Evolutionary conservation across 2,113 vertebrate genomes (phyloP).

Genomic region (Pithys albifrons): DNA sequence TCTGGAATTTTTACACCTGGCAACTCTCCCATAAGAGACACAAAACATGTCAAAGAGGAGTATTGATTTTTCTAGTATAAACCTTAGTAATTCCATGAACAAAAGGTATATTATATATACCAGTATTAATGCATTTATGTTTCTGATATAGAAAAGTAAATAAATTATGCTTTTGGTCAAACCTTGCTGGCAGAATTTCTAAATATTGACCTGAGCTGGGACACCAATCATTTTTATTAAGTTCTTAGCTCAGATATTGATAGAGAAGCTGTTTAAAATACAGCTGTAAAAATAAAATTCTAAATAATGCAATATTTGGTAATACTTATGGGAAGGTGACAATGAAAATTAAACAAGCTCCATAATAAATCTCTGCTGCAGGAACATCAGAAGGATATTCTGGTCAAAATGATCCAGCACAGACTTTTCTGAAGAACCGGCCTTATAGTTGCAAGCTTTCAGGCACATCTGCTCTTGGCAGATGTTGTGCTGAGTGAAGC

Average conservation of each 20-base stretch:
- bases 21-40: not conserved
- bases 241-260: not conserved
- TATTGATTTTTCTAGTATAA: not conserved
- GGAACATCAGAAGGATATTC: not conserved
- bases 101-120: not conserved
- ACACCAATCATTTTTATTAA: not conserved
- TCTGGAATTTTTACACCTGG: not conserved
- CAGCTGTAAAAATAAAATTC: not conserved
- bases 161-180: not conserved
- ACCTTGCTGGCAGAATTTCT: not conserved
- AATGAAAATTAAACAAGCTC: not conserved
- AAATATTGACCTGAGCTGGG: not conserved
- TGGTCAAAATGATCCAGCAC: not conserved
- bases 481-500: not conserved
- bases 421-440: not conserved
- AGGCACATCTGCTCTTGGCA: not conserved
- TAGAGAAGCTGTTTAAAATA: not conserved
- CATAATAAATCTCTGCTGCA: not conserved
- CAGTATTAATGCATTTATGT: not conserved
- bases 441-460: not conserved
- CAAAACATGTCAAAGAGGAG: not conserved
- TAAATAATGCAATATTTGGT: not conserved
- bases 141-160: not conserved
- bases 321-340: not conserved
- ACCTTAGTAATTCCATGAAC: not conserved